Conservation (phyloP, 30 jellyfish, hydroid and myxozoan genomes). For the Cassiopea andromeda region DNA sequence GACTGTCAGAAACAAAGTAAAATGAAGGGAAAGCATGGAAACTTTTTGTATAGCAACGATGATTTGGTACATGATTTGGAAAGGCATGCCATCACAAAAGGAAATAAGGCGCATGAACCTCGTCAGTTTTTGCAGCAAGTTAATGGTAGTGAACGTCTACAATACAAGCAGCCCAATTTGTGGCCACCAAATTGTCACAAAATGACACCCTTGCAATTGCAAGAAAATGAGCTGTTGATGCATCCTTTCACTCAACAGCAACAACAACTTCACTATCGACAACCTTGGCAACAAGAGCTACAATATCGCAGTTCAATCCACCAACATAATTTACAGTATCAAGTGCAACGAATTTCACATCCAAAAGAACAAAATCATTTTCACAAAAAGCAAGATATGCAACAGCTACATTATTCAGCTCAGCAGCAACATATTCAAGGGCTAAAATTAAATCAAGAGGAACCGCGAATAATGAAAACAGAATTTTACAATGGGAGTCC, state of each 20-base stretch:
- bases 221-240: neutral
- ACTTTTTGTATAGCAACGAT: neutral
- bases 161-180: neutral
- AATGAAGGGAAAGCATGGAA: neutral
- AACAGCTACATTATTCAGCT: too few species aligned
- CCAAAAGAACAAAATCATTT: neutral
- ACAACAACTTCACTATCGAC: constrained; percentile 2
- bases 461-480: neutral
- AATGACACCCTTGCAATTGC: neutral
- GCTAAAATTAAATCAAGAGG: neutral
- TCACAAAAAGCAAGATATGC: neutral
- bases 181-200: constrained; percentile 4
- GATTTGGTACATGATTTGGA: neutral
- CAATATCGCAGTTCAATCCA: neutral
- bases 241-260: neutral
- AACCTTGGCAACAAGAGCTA: neutral
- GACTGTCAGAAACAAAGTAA: neutral
- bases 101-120: neutral
- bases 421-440: neutral
- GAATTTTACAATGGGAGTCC: too few species aligned
- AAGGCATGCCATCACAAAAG: neutral
- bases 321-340: neutral
- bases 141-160: too few species aligned
- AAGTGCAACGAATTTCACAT: neutral
- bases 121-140: neutral